Evolutionary conservation across 2,113 vertebrate species (phyloP), one percentile per base, ranked within the genome.

Genomic region (Copsychus sechellarum): DNA sequence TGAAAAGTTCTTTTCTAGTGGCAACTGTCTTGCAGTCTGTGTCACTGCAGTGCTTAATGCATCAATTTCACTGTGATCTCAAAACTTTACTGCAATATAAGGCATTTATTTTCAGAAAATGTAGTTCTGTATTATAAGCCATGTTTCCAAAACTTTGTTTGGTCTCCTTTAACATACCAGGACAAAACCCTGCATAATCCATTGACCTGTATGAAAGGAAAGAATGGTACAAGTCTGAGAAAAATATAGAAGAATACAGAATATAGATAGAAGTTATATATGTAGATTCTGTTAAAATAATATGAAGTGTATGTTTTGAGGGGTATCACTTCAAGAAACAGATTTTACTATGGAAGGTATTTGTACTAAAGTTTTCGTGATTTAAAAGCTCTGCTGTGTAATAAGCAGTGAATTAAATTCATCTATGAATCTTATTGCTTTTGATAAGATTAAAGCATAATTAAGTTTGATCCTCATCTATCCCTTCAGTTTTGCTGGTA

Each of bases 61-160:
- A 29, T 20, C 2, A 6, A 29, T 78, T 24, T 65, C 45, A 9
- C 34, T 40, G 53, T 5, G 4, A 61, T 61, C 62, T 72, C 29
- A 47, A 48, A 91, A 81, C 21, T 42, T n/a, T 47, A 14, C 67
- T 62, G 31, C 38, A 56, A 16, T 56, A 33, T 34, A 58, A 81
- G 34, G 28, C 12, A 26, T 95, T 93, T 82, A 83, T 58, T 95
- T 43, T 23, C n/a, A 65, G 34, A 94, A 92, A 82, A 48, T 8
- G 5, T 62, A n/a, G 23, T 58, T 94, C 67, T 57, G 2, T 67
- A 23, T 43, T 67, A 36, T 56, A 23, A 36, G 12, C 24, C 50
- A 8, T 78, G 42, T 91, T 95, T 91, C 92, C 85, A 64, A 84
- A 92, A 81, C 23, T 82, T 84, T 79, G 51, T 31, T 50, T 81